These are phyloP conservation scores for Hemichromis elongatus DNA, from an alignment of 2,113 vertebrate species.

Conservation along the genomic window DNA sequence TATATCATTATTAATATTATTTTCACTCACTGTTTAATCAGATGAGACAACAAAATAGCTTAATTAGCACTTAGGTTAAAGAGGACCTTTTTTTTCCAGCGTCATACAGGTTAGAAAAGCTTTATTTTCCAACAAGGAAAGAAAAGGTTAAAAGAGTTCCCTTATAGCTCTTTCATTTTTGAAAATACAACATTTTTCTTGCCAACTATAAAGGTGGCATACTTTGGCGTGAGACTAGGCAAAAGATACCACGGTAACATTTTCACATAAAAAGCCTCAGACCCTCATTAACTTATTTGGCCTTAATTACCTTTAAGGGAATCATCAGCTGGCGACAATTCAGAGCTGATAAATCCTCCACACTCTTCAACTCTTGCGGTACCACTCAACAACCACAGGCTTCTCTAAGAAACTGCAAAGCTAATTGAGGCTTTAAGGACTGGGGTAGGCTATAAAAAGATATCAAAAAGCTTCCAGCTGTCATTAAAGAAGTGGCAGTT, in stretches of 20 bases:
- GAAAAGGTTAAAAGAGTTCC: background rate
- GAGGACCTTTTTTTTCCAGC: background rate
- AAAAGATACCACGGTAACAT: background rate
- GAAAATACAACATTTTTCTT: background rate
- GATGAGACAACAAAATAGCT: background rate
- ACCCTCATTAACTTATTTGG: background rate
- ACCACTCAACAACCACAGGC: background rate
- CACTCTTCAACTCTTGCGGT: background rate
- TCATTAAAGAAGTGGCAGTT: background rate
- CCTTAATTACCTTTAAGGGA: background rate
- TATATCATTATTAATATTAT: background rate
- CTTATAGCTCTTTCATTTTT: background rate
- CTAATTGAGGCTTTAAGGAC: background rate
- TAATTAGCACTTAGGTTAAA: background rate
- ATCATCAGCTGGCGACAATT: background rate
- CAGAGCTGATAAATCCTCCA: background rate
- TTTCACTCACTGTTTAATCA: background rate
- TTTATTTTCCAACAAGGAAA: background rate
- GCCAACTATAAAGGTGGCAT: background rate
- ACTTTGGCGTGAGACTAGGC: background rate
- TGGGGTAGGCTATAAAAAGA: background rate
- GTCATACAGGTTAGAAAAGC: background rate
- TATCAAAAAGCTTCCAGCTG: background rate
- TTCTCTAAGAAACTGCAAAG: background rate
- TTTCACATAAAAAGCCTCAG: background rate